phyloP scores from a whole-genome alignment of 2,888 invertebrate species.

The Parthenolecanium corni region DNA sequence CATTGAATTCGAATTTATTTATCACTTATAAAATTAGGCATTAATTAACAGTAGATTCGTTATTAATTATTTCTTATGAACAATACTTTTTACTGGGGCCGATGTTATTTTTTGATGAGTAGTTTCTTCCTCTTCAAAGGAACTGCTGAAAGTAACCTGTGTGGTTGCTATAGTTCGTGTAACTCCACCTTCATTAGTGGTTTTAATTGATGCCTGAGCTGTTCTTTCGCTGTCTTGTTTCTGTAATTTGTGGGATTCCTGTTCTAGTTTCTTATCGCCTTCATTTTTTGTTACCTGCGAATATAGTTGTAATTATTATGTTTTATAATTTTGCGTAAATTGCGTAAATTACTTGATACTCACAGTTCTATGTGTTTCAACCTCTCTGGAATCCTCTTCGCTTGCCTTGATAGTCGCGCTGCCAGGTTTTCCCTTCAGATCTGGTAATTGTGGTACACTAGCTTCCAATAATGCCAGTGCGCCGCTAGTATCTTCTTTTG shows the following conservation, averaged over 20 bases:
- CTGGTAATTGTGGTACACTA: constrained; percentile 12
- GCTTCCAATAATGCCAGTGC: constrained; percentile 3
- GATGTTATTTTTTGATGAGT: constrained; percentile 20
- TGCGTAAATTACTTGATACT: not conserved
- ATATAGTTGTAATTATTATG: not conserved
- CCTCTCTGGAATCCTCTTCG: constrained; percentile 17
- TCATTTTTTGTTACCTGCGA: constrained; percentile 20
- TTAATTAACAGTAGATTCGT: not conserved
- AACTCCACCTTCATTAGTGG: constrained; percentile 27
- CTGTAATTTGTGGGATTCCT: constrained; percentile 13
- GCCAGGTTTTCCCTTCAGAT: constrained; percentile 16
- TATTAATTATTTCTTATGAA: constrained; percentile 19
- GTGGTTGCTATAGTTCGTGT: constrained; percentile 18
- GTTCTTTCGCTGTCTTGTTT: constrained; percentile 22
- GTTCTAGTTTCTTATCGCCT: constrained; percentile 24
- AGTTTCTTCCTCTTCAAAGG: constrained; percentile 25
- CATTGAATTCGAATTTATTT: not conserved
- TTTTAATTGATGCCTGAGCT: constrained; percentile 24
- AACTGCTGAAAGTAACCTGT: constrained; percentile 16
- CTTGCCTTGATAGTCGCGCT: constrained; percentile 23
- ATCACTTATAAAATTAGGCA: not conserved
- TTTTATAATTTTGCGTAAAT: not conserved
- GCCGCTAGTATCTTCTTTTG: constrained; percentile 2
- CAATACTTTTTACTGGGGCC: constrained; percentile 12
- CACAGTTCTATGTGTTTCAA: constrained; percentile 24